These are phyloP conservation scores for Tonatia bakeri DNA, from an alignment of 2,113 vertebrate species.

Conservation along the genomic window DNA sequence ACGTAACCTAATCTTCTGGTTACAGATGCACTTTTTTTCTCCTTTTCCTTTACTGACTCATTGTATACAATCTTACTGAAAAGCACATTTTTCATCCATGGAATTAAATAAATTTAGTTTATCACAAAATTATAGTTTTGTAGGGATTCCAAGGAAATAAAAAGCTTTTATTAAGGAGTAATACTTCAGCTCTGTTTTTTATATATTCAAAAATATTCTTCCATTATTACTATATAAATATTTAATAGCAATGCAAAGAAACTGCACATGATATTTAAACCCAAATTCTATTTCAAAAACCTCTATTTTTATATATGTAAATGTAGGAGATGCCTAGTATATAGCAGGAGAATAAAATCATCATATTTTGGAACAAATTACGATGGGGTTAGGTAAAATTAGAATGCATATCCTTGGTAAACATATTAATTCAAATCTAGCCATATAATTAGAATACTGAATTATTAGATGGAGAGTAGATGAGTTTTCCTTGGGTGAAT, in stretches of 20 bases:
- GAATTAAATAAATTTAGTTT: background rate
- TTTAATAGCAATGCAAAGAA: background rate
- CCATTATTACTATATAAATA: background rate
- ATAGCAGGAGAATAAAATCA: conserved; percentile 16
- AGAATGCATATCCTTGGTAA: conserved; percentile 66
- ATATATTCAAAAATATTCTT: background rate
- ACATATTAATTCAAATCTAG: conserved; percentile 66
- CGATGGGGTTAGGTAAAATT: conserved; percentile 57
- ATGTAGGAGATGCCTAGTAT: background rate
- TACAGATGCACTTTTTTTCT: background rate
- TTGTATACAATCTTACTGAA: background rate
- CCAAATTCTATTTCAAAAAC: background rate
- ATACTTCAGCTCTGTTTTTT: background rate
- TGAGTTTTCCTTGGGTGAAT: conserved; percentile 64
- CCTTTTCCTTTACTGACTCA: background rate
- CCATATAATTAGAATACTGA: conserved; percentile 60
- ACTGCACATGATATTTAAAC: background rate
- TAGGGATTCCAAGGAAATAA: background rate
- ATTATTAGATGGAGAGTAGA: conserved; percentile 66
- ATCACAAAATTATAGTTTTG: background rate
- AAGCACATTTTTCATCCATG: background rate
- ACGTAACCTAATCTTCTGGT: background rate
- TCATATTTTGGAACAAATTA: conserved; percentile 55
- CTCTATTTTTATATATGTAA: conserved; percentile 6
- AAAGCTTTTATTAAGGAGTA: background rate